Percentiles rank a stretch among this genome's conserved stretches.
These are phyloP conservation scores for Anoplolepis gracilipes DNA, from an alignment of 1,140 invertebrate species.

Conservation along the genomic window DNA sequence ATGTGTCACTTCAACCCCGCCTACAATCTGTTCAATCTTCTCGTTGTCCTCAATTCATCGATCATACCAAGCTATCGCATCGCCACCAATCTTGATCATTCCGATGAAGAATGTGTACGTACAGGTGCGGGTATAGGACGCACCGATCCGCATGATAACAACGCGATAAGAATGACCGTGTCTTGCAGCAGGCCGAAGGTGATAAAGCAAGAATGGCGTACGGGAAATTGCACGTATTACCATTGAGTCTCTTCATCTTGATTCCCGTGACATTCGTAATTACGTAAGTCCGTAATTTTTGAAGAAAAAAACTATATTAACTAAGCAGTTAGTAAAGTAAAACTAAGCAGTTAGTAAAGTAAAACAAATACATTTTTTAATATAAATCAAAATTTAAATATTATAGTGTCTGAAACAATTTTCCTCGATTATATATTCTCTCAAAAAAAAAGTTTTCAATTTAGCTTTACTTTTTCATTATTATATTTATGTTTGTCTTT, in stretches of 20 bases:
- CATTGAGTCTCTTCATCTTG: conserved; percentile 83
- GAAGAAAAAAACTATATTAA: not conserved
- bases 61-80: conserved; percentile 12
- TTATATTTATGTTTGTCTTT: not conserved
- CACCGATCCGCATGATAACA: not conserved
- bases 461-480: not conserved
- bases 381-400: not conserved
- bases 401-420: not conserved
- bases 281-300: conserved; percentile 82
- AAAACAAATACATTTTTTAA: not conserved
- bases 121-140: not conserved
- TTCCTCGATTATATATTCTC: not conserved
- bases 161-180: conserved; percentile 26
- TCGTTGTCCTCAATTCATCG: conserved; percentile 1
- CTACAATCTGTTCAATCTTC: conserved; percentile 9
- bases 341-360: not conserved
- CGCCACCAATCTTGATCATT: not conserved
- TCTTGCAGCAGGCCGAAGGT: conserved; percentile 34
- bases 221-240: conserved; percentile 83
- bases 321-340: no score
- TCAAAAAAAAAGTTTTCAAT: not conserved
- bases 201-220: conserved; percentile 72
- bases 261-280: conserved; percentile 85
- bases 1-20: conserved; percentile 22
- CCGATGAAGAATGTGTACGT: not conserved